phyloP scores from a whole-genome alignment of 2,797 vertebrate species.

The Cuculus canorus region DNA sequence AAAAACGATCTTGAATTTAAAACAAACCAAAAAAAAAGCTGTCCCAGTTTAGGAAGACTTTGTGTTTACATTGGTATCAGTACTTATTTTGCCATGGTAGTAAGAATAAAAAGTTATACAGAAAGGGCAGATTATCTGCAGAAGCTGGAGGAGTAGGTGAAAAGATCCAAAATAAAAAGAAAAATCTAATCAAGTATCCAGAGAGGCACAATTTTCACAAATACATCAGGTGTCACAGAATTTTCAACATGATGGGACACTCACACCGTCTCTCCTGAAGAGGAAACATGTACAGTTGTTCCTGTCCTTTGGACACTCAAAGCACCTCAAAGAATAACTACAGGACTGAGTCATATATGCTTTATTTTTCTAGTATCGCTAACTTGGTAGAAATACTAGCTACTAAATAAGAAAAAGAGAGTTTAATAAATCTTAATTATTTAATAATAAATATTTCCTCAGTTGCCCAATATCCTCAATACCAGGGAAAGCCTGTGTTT shows the following conservation, averaged over 20 bases:
- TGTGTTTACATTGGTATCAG: not conserved
- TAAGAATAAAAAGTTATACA: slow-evolving; percentile 35
- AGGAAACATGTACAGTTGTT: not conserved
- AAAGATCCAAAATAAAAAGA: not conserved
- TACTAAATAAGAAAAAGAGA: slow-evolving; percentile 24
- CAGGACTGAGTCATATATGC: not conserved
- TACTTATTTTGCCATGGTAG: slow-evolving; percentile 19
- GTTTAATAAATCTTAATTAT: slow-evolving; percentile 11
- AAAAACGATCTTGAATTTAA: not conserved
- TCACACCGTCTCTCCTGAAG: not conserved
- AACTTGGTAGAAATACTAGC: slow-evolving; percentile 18
- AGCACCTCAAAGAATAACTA: not conserved
- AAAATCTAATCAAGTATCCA: not conserved
- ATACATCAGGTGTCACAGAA: not conserved
- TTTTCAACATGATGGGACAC: not conserved
- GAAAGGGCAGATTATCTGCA: not conserved
- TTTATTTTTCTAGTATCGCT: slow-evolving; percentile 15
- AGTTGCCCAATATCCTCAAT: not conserved
- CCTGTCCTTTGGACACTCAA: not conserved
- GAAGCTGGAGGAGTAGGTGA: not conserved
- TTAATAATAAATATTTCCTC: slow-evolving; percentile 33
- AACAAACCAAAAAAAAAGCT: not conserved
- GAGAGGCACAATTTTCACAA: not conserved
- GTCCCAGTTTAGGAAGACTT: not conserved
- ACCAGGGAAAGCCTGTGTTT: slow-evolving; percentile 5